Percentiles rank a stretch among this genome's conserved stretches.
Evolutionary conservation across 1,140 invertebrate species (phyloP).

Genomic region (Trichonephila clavata): DNA sequence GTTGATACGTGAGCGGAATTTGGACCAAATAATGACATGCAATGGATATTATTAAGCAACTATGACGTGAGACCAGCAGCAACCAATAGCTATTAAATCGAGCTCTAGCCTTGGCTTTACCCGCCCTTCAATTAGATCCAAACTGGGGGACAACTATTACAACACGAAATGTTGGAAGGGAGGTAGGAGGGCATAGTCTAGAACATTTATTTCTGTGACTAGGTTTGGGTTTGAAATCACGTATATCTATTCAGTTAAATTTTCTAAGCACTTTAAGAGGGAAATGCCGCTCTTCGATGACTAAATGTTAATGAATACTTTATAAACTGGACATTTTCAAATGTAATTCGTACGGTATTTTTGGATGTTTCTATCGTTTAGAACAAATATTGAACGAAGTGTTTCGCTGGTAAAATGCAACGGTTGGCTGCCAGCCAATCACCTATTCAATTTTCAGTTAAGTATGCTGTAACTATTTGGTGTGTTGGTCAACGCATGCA

Average conservation of each 20-base stretch:
- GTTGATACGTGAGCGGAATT: slow-evolving; percentile 58
- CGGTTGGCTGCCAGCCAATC: slow-evolving; percentile 10
- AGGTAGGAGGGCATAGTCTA: neutral
- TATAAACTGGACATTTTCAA: slow-evolving; percentile 41
- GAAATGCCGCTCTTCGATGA: neutral
- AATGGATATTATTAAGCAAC: slow-evolving; percentile 74
- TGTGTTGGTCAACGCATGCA: neutral
- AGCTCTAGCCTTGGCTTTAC: slow-evolving; percentile 9
- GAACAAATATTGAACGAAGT: slow-evolving; percentile 50
- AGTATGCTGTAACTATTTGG: neutral
- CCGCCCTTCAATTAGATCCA: slow-evolving; percentile 62
- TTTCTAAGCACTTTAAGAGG: neutral
- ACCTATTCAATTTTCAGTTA: slow-evolving; percentile 5
- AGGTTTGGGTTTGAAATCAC: slow-evolving; percentile 54
- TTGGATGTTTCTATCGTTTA: slow-evolving; percentile 39
- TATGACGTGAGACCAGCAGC: slow-evolving; percentile 57
- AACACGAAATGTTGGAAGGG: slow-evolving; percentile 16
- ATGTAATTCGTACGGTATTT: slow-evolving; percentile 36
- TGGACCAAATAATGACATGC: slow-evolving; percentile 67
- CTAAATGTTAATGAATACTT: slow-evolving; percentile 33
- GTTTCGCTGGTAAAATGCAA: neutral
- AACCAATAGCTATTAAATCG: slow-evolving; percentile 60
- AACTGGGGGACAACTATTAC: slow-evolving; percentile 26
- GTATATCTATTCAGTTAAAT: slow-evolving; percentile 47
- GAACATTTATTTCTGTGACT: slow-evolving; percentile 52